Percentiles rank a stretch among this genome's conserved stretches.
phyloP scores from a whole-genome alignment of 92 coral and sea anemone genomes.

The Porites divaricata region DNA sequence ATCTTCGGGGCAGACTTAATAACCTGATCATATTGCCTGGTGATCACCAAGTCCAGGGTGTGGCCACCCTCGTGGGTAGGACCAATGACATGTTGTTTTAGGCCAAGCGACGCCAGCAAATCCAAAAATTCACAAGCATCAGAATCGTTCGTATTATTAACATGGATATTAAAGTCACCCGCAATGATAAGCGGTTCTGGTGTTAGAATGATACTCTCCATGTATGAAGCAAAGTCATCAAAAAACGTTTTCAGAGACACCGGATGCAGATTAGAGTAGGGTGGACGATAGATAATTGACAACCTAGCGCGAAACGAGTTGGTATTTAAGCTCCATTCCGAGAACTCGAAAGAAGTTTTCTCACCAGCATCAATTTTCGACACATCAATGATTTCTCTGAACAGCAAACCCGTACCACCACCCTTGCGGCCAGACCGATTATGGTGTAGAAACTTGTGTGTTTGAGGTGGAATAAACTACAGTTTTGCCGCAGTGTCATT shows the following conservation, averaged over 20 bases:
- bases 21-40: too few relatives aligned
- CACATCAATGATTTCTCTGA: slow-evolving; percentile 18
- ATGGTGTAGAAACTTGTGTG: slow-evolving; percentile 44
- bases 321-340: slow-evolving; percentile 27
- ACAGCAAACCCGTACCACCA: slow-evolving; percentile 28
- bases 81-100: too few relatives aligned
- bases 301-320: slow-evolving; percentile 21
- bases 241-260: slow-evolving; percentile 3
- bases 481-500: slow-evolving; percentile 48
- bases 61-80: too few relatives aligned
- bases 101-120: too few relatives aligned
- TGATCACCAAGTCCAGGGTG: too few relatives aligned
- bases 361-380: slow-evolving; percentile 30
- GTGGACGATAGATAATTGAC: slow-evolving; percentile 33
- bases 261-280: slow-evolving; percentile 20
- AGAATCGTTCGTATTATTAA: too few relatives aligned
- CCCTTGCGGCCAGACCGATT: slow-evolving; percentile 25
- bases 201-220: background rate
- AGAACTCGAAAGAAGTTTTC: slow-evolving; percentile 47
- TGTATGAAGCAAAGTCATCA: slow-evolving; percentile 21
- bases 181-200: too few relatives aligned
- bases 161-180: too few relatives aligned
- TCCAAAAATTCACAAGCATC: too few relatives aligned
- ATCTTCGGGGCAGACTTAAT: too few relatives aligned
- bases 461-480: slow-evolving; percentile 44